Base-by-base conservation (phyloP, 2,113 vertebrate genomes). In the Halcyon malimbica region DNA sequence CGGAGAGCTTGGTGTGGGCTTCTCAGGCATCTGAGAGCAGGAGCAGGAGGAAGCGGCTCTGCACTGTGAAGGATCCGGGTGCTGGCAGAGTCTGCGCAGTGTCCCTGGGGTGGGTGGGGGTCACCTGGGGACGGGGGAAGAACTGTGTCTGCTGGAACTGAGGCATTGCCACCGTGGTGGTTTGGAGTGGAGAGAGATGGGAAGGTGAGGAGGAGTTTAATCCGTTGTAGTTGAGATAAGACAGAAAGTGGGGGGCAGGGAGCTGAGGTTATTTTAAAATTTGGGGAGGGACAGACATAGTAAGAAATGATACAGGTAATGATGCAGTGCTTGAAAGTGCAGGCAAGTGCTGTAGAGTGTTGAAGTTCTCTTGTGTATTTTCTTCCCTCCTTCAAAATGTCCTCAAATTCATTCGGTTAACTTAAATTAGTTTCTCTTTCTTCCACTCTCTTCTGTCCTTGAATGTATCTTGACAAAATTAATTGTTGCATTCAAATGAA, bases 1-100 rank as follows among this genome's bases (percentile, higher is more conserved):
- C 0, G 0, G 46, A 39, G 74, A 59, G 70, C 46, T 25, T 62
- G 73, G n/a, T 0, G 0, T 69, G 80, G 46, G 11, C 13, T 44
- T 71, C 53, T 35, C 12, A 19, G 11, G 29, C 2, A 0, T 41
- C 54, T 16, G n/a, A 48, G 50, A 6, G 50, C 71, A 82, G 68
- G 64, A 46, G 35, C 21, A 41, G 73, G 33, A 13, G 10, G 26
- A 79, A 11, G 24, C 0, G 4, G 50, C 71, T 29, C 60, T 20
- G 56, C 44, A 6, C 25, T 3, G 6, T 1, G 57, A 63, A 37
- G 44, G 39, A 39, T 83, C 53, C 37, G 6, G 63, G 83, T 83
- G 75, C 20, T 69, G 64, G 89, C 75, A 67, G 85, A 39, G 70
- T 5, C 31, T 39, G 11, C 41, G 67, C 1, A 69, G 35, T 3